Percentiles rank a stretch among this genome's conserved stretches.
Evolutionary conservation across 2,113 vertebrate species (phyloP).

Genomic region (Girardinichthys multiradiatus): DNA sequence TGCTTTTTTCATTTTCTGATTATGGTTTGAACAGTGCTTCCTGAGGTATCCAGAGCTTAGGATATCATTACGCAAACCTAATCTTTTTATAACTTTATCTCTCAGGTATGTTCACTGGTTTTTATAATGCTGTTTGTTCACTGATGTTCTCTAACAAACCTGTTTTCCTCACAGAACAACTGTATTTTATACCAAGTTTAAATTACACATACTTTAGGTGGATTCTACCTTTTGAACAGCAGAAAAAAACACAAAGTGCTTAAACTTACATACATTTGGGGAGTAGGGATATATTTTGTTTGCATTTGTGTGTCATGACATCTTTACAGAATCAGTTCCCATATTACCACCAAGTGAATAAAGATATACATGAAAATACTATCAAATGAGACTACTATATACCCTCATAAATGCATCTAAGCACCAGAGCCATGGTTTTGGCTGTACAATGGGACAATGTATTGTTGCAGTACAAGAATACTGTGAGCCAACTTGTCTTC

Average conservation of each 20-base stretch:
- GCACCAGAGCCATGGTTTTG: constrained; percentile 36
- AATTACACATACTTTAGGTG: neutral
- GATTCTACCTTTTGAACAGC: neutral
- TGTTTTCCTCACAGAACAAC: neutral
- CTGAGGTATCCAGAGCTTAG: too few species aligned
- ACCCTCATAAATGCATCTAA: constrained; percentile 37
- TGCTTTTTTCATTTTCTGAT: too few species aligned
- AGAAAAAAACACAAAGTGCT: neutral
- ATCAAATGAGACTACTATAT: constrained; percentile 42
- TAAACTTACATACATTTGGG: neutral
- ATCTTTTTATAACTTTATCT: too few species aligned
- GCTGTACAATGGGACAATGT: constrained; percentile 43
- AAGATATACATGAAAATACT: constrained; percentile 19
- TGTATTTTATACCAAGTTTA: neutral
- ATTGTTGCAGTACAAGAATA: constrained; percentile 67
- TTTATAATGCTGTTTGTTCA: neutral
- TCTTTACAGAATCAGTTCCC: constrained; percentile 29
- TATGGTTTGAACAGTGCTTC: too few species aligned
- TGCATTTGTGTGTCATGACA: neutral
- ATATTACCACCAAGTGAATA: constrained; percentile 28
- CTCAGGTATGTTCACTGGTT: neutral
- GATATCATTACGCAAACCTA: too few species aligned
- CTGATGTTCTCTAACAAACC: neutral
- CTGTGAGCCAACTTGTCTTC: constrained; percentile 73
- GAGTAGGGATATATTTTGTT: neutral